phyloP scores from a whole-genome alignment of 2,113 vertebrate species.

The Henicopernis longicauda region DNA sequence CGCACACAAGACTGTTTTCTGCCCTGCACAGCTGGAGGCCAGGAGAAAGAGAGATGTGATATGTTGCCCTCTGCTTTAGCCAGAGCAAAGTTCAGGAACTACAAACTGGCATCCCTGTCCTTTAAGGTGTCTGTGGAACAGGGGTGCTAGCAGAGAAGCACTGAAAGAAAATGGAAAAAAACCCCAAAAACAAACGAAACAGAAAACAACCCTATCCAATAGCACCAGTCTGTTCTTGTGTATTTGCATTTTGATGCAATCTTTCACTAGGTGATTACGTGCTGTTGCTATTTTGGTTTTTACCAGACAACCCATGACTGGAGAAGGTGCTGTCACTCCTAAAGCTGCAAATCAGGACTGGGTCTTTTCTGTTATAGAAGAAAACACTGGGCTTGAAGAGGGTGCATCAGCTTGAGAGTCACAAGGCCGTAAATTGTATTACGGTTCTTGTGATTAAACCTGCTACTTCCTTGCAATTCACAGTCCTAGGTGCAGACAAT shows the following conservation, averaged over 20 bases:
- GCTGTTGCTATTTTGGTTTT: constrained; percentile 34
- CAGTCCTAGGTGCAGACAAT: neutral
- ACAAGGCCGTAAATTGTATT: neutral
- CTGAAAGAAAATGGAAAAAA: neutral
- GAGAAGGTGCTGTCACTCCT: neutral
- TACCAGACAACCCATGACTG: constrained; percentile 4
- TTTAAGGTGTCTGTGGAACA: neutral
- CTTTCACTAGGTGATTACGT: constrained; percentile 9
- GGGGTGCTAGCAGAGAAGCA: neutral
- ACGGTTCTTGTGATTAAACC: constrained; percentile 35
- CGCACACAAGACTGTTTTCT: neutral
- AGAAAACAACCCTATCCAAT: neutral
- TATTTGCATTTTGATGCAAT: neutral
- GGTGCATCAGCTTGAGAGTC: neutral
- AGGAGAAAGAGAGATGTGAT: neutral
- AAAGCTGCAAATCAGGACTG: neutral
- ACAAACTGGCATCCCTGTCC: neutral
- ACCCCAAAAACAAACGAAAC: neutral
- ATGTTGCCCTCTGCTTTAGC: neutral
- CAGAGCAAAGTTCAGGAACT: neutral
- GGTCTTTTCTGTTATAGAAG: neutral
- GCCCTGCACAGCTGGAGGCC: neutral
- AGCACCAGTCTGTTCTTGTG: neutral
- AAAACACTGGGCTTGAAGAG: constrained; percentile 3
- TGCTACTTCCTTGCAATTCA: constrained; percentile 23